These are phyloP conservation scores for Temnothorax curvispinosus DNA, from an alignment of 1,140 invertebrate species.

Conservation along the genomic window DNA sequence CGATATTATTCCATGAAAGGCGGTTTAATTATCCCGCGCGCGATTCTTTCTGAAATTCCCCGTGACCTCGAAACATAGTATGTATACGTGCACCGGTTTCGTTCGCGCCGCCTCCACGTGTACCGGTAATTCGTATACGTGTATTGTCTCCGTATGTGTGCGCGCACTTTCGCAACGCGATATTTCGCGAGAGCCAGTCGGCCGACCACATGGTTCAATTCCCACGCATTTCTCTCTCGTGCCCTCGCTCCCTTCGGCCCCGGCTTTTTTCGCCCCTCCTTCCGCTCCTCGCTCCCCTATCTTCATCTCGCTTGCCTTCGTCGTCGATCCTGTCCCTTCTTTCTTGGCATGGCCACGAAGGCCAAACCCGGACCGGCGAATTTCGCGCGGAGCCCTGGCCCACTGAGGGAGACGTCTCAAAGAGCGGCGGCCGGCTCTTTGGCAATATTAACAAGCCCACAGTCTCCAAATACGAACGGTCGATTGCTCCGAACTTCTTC, in stretches of 20 bases:
- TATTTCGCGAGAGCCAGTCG: constrained; percentile 80
- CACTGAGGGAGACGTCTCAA: constrained; percentile 66
- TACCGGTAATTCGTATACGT: constrained; percentile 15
- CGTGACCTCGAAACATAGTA: constrained; percentile 36
- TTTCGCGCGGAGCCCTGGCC: constrained; percentile 76
- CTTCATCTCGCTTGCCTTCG: constrained; percentile 47
- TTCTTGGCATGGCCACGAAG: constrained; percentile 66
- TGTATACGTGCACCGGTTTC: constrained; percentile 43
- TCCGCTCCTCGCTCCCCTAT: background rate
- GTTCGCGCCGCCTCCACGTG: constrained; percentile 30
- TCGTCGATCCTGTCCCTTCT: constrained; percentile 36
- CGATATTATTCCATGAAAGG: constrained; percentile 28
- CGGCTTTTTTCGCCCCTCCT: background rate
- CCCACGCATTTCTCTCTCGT: constrained; percentile 79
- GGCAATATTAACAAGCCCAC: constrained; percentile 65
- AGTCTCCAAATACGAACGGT: constrained; percentile 66
- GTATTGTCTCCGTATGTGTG: background rate
- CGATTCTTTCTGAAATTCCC: constrained; percentile 65
- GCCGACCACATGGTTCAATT: constrained; percentile 79
- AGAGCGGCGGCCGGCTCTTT: constrained; percentile 26
- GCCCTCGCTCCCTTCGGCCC: constrained; percentile 43
- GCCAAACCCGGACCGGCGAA: constrained; percentile 71
- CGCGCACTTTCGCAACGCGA: constrained; percentile 76
- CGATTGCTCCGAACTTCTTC: constrained; percentile 43
- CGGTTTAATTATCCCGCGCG: constrained; percentile 41